A percentile compares a stretch with the other conserved stretches of the same genome.
These are phyloP conservation scores for Beaufortia kweichowensis DNA, from an alignment of 2,113 vertebrate genomes.

Conservation along the genomic window DNA sequence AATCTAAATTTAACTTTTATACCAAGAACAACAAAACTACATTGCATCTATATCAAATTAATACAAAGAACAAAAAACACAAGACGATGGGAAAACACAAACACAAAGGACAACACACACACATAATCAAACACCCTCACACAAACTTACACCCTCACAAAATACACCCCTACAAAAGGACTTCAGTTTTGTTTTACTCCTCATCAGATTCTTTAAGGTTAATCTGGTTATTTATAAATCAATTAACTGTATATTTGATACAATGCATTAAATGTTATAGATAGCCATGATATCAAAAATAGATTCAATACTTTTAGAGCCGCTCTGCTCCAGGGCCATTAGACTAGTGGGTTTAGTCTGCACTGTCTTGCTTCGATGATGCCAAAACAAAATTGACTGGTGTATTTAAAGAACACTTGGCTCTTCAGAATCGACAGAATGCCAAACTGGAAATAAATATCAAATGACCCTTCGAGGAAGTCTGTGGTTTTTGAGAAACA, in stretches of 20 bases:
- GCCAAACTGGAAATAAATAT: constrained; percentile 19
- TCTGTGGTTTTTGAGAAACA: constrained; percentile 38
- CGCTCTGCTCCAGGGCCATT: background rate
- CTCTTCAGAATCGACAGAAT: background rate
- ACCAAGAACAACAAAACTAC: background rate
- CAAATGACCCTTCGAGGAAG: background rate
- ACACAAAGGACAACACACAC: constrained; percentile 48
- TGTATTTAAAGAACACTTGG: background rate
- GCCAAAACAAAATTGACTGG: constrained; percentile 3
- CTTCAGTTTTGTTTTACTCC: constrained; percentile 48
- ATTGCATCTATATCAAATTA: background rate
- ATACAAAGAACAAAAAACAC: constrained; percentile 48
- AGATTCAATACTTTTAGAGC: background rate
- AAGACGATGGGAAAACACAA: constrained; percentile 58
- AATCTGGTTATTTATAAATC: background rate
- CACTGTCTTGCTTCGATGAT: background rate
- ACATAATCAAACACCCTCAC: constrained; percentile 42
- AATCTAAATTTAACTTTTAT: too few relatives aligned
- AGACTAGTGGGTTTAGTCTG: background rate
- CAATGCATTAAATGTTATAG: background rate
- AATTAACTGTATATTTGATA: background rate
- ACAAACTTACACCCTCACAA: constrained; percentile 49
- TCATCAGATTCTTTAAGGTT: constrained; percentile 4
- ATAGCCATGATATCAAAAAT: background rate
- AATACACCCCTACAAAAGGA: constrained; percentile 17